Percentiles rank a stretch among this genome's conserved stretches.
Evolutionary conservation across 2,888 invertebrate species (phyloP).

Genomic region (Polylopha cassiicola): DNA sequence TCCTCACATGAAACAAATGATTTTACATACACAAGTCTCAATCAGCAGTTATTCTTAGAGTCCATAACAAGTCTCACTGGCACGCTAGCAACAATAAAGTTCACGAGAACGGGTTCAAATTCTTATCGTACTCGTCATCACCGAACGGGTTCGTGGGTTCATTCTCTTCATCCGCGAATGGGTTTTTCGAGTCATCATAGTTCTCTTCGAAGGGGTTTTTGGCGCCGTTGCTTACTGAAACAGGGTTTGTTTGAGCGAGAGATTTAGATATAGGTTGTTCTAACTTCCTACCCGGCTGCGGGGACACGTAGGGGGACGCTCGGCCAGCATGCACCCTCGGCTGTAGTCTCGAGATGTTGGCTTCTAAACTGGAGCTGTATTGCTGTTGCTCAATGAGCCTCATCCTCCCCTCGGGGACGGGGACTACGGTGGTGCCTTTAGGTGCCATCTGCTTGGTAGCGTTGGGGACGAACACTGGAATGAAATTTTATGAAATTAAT

Average conservation of each 20-base stretch:
- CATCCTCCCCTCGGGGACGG: slow-evolving; percentile 78
- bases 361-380: slow-evolving; percentile 80
- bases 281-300: slow-evolving; percentile 30
- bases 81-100: slow-evolving; percentile 3
- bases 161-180: slow-evolving; percentile 77
- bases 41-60: no score
- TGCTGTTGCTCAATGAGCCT: slow-evolving; percentile 69
- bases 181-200: slow-evolving; percentile 81
- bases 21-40: no score
- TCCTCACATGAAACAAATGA: no score
- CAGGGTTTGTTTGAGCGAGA: slow-evolving; percentile 44
- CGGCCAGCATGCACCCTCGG: slow-evolving; percentile 38
- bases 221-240: slow-evolving; percentile 39
- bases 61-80: slow-evolving; percentile 2
- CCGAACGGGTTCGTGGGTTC: slow-evolving; percentile 76
- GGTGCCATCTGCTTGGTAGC: slow-evolving; percentile 48
- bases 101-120: slow-evolving; percentile 84
- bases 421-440: slow-evolving; percentile 62
- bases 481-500: slow-evolving; percentile 2
- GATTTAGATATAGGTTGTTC: slow-evolving; percentile 24
- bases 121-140: slow-evolving; percentile 83
- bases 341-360: slow-evolving; percentile 66
- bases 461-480: slow-evolving; percentile 58
- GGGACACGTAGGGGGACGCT: slow-evolving; percentile 37
- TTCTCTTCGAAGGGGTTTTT: slow-evolving; percentile 66